A percentile compares a stretch with the other conserved stretches of the same genome.
These are phyloP conservation scores for Margaritifera margaritifera DNA, from an alignment of 2,888 invertebrate species.

Conservation along the genomic window DNA sequence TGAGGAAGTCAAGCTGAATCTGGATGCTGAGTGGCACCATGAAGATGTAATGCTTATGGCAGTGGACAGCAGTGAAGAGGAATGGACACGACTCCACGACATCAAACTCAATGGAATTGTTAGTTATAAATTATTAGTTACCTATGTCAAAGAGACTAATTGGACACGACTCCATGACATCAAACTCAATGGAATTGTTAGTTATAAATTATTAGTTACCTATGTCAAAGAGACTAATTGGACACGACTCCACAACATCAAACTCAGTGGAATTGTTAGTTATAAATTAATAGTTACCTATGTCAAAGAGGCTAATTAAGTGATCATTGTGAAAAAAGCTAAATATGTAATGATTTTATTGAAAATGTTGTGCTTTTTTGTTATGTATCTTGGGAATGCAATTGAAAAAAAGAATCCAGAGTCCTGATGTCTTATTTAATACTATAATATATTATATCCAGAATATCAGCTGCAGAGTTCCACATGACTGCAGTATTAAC, in stretches of 20 bases:
- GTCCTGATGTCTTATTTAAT: too few relatives aligned
- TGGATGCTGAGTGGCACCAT: slow-evolving; percentile 71
- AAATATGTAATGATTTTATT: too few relatives aligned
- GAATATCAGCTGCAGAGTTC: too few relatives aligned
- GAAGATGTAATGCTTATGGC: slow-evolving; percentile 75
- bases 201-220: slow-evolving; percentile 15
- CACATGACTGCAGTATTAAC: too few relatives aligned
- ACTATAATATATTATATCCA: too few relatives aligned
- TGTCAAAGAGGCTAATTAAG: too few relatives aligned
- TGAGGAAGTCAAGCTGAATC: slow-evolving; percentile 71
- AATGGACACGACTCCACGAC: slow-evolving; percentile 75
- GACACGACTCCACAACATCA: slow-evolving; percentile 74
- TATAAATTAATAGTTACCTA: too few relatives aligned
- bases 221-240: slow-evolving; percentile 48
- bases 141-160: not conserved
- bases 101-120: slow-evolving; percentile 74
- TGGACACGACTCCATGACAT: slow-evolving; percentile 75
- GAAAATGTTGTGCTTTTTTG: too few relatives aligned
- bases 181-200: slow-evolving; percentile 73
- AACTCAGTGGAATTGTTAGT: slow-evolving; percentile 73
- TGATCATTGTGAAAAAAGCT: too few relatives aligned
- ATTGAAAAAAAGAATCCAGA: too few relatives aligned
- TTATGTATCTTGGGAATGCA: too few relatives aligned
- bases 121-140: slow-evolving; percentile 23
- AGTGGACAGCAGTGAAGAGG: slow-evolving; percentile 75